phyloP scores from a whole-genome alignment of 2,113 vertebrate species.

The Sigmodon hispidus region DNA sequence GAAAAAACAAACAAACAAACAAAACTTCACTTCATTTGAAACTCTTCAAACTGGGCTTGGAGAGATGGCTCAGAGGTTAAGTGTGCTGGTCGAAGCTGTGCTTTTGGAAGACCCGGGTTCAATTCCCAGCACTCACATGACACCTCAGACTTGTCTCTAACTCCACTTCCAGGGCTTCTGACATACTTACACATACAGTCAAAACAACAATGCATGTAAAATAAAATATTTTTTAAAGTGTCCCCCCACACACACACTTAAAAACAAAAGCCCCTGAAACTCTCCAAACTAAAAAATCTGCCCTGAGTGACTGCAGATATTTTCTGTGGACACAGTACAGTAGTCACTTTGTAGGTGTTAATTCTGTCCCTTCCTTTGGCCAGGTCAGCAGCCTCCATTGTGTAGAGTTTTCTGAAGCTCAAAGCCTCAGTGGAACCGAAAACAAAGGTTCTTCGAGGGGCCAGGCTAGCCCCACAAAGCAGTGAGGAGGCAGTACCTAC shows the following conservation, averaged over 20 bases:
- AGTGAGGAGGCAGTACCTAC: background rate
- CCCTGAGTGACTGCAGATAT: too few relatives aligned
- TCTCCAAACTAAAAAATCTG: background rate
- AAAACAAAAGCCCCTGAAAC: background rate
- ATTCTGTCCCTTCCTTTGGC: background rate
- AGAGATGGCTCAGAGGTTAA: background rate
- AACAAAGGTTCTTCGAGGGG: accelerated
- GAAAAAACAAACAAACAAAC: background rate
- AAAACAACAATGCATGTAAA: background rate
- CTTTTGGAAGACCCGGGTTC: background rate
- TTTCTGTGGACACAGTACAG: background rate
- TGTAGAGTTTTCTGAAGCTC: background rate
- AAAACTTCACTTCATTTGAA: background rate
- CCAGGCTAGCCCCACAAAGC: background rate
- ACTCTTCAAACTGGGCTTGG: background rate
- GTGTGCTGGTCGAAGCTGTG: background rate
- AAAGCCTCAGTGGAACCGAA: background rate
- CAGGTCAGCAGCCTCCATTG: background rate
- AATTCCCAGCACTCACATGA: background rate
- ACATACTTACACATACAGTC: background rate
- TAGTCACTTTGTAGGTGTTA: accelerated
- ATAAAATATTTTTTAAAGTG: background rate
- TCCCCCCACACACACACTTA: too few relatives aligned
- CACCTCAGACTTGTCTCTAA: background rate
- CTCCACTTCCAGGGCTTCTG: background rate